A percentile compares a stretch with the other conserved stretches of the same genome.
These are phyloP conservation scores for Piezodorus guildinii DNA, from an alignment of 1,140 invertebrate species.

Conservation along the genomic window DNA sequence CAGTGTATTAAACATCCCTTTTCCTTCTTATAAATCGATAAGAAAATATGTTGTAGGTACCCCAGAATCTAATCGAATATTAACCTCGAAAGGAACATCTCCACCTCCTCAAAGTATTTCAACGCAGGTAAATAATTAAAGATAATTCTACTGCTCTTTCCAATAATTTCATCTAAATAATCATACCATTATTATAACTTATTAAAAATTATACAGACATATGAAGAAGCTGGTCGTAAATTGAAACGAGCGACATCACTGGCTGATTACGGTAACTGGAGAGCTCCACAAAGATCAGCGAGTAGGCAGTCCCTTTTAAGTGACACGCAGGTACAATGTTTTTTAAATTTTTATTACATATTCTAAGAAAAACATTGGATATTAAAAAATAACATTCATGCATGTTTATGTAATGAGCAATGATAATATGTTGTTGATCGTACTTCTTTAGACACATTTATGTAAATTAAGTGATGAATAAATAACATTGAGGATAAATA, in stretches of 20 bases:
- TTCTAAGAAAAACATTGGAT: too few species aligned
- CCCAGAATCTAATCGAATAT: constrained; percentile 24
- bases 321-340: constrained; percentile 48
- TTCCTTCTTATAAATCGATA: neutral
- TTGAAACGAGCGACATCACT: constrained; percentile 40
- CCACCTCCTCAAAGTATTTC: constrained; percentile 75
- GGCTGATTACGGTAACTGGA: constrained; percentile 32
- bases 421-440: too few species aligned
- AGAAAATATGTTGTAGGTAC: constrained; percentile 14
- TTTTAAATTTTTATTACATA: neutral
- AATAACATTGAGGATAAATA: too few species aligned
- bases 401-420: too few species aligned
- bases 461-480: too few species aligned
- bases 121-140: constrained; percentile 53
- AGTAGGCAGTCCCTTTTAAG: constrained; percentile 51
- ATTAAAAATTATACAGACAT: constrained; percentile 30
- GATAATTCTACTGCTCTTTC: too few species aligned
- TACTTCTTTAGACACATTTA: too few species aligned
- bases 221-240: constrained; percentile 27
- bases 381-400: too few species aligned
- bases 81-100: constrained; percentile 59
- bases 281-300: constrained; percentile 36
- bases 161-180: too few species aligned
- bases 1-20: too few species aligned
- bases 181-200: too few species aligned